Evolutionary conservation across 2,797 vertebrate species (phyloP), one percentile per base, ranked within the genome.

Genomic region (Chaenodraco wilsoni): DNA sequence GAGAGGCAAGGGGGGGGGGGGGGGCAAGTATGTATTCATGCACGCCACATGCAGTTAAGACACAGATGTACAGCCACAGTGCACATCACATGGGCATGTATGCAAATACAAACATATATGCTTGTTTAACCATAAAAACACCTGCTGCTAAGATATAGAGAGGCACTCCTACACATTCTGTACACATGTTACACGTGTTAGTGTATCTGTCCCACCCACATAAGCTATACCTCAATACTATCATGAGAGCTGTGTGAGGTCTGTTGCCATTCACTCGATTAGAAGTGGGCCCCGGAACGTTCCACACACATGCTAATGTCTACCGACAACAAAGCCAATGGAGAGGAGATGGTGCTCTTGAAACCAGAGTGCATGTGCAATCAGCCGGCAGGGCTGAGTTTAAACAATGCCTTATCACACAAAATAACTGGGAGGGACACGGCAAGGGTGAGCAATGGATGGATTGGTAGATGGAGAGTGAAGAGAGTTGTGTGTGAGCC

Each of bases 391-490:
- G 82, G 88, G 73, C 49, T 87, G 69, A 52, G 64, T 73, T 88
- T 88, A 90, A 89, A 88, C 75, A 87, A 81, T 67, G 76, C 23
- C 62, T 78, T 92, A 89, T 90, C 76, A 86, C 62, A 90, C 86
- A 90, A 84, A 87, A 84, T 81, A 82, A 90, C 50, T 63, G 82
- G 78, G 75, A 58, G 23, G 71, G 82, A 88, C 81, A 77, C 3
- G n/a, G 61, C 56, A 15, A 45, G 63, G 43, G 83, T 51, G 69
- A 61, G 72, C 71, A 80, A 85, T 50, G 11, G 61, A 83, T 81
- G 65, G 76, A 74, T 43, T 58, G 54, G 43, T 73, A 50, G 54
- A 76, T 79, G 56, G 41, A 69, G 58, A 76, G 71, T 57, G 83
- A 84, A 72, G 67, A 58, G 15, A 33, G 74, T 46, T 75, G 72